Conservation (phyloP, 2,888 invertebrate genomes). For the Sicus ferrugineus region DNA sequence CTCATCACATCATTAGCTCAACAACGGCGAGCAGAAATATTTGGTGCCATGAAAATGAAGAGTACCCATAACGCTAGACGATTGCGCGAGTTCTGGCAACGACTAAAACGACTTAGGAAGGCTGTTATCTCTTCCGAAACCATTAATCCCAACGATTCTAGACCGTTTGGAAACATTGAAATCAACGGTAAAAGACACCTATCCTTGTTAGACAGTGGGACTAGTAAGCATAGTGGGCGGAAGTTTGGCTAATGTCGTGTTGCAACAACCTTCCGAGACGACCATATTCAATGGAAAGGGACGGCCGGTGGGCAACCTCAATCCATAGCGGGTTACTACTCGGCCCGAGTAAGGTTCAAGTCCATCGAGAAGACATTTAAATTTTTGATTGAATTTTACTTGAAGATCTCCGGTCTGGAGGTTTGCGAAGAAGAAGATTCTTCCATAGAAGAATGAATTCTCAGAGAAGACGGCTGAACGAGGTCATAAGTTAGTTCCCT, state of each 20-base stretch:
- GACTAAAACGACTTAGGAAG: neutral
- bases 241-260: too few relatives aligned
- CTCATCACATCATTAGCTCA: neutral
- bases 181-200: neutral
- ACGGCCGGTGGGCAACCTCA: neutral
- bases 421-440: neutral
- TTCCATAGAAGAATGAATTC: too few relatives aligned
- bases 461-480: neutral
- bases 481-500: conserved; percentile 7
- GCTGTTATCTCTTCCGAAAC: neutral
- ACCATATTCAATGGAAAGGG: too few relatives aligned
- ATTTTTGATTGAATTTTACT: neutral
- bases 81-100: conserved; percentile 17
- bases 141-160: conserved; percentile 30
- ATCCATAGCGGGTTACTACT: neutral
- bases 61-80: neutral
- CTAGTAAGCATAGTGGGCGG: neutral
- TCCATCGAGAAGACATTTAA: neutral
- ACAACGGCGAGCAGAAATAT: neutral
- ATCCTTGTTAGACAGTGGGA: neutral
- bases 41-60: neutral
- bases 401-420: neutral
- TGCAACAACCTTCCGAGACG: too few relatives aligned
- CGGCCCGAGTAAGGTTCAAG: neutral
- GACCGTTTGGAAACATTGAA: conserved; percentile 10